These are phyloP conservation scores for Gymnogyps californianus DNA, from an alignment of 2,113 vertebrate species.

Conservation along the genomic window DNA sequence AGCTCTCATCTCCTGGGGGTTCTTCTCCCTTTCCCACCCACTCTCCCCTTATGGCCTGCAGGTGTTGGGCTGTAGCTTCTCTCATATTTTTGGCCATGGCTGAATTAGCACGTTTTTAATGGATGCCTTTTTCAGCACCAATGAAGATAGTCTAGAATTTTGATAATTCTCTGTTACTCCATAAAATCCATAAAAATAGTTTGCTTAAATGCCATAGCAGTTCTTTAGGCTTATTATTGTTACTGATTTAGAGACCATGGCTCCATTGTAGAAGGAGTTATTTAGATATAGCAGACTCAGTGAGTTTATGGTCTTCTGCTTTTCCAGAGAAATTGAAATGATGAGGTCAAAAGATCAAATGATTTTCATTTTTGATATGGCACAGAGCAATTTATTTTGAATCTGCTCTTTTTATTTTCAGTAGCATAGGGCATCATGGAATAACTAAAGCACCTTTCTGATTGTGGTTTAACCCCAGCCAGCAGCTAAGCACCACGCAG, in stretches of 20 bases:
- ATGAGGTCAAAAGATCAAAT: background rate
- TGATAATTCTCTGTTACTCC: background rate
- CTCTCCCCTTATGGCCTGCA: background rate
- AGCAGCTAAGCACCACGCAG: no score
- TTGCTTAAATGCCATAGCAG: background rate
- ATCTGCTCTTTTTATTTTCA: background rate
- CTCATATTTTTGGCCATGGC: background rate
- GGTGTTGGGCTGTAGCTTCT: background rate
- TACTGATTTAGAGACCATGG: background rate
- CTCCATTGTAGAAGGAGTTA: background rate
- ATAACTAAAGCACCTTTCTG: background rate
- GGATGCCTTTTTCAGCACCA: background rate
- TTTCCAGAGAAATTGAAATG: background rate
- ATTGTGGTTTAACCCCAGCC: no score
- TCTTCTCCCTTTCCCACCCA: background rate
- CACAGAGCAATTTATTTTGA: background rate
- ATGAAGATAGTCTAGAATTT: background rate
- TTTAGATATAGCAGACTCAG: background rate
- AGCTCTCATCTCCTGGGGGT: background rate
- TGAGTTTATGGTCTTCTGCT: background rate
- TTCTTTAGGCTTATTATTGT: background rate
- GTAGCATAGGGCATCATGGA: background rate
- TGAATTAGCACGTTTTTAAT: background rate
- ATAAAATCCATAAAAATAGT: background rate
- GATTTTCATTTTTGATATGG: background rate